These are phyloP conservation scores for Tinamus major DNA, from an alignment of 2,797 vertebrate genomes.

Conservation along the genomic window DNA sequence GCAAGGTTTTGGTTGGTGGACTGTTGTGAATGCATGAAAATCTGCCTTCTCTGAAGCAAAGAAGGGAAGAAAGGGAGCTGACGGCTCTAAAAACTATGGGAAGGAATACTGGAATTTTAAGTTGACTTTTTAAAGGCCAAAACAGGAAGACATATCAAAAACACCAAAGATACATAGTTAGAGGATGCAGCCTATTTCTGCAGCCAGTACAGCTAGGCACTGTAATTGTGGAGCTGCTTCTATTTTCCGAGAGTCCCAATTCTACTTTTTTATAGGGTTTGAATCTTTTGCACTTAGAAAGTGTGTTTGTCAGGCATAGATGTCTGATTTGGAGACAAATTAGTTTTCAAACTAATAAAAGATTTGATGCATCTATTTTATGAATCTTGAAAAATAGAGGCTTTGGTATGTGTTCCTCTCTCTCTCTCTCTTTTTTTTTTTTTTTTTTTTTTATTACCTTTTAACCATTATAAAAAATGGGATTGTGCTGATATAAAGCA, in stretches of 20 bases:
- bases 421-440: neutral
- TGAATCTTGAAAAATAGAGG: neutral
- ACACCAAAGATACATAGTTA: neutral
- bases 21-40: neutral
- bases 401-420: neutral
- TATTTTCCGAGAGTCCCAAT: neutral
- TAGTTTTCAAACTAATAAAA: neutral
- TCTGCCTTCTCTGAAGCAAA: slow-evolving; percentile 3
- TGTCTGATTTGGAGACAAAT: neutral
- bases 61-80: neutral
- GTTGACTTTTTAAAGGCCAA: neutral
- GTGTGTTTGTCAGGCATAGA: too few relatives aligned
- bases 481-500: neutral
- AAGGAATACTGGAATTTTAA: neutral
- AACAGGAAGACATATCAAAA: neutral
- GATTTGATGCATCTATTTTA: neutral
- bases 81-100: neutral
- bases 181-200: slow-evolving; percentile 26
- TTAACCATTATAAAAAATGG: neutral
- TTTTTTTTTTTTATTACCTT: neutral
- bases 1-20: neutral
- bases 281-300: neutral
- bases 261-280: neutral
- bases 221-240: slow-evolving; percentile 47
- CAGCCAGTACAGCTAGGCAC: slow-evolving; percentile 14